Percentiles rank a stretch among this genome's conserved stretches.
Evolutionary conservation across 2,797 vertebrate genomes (phyloP).

Genomic region (Galago senegalensis): DNA sequence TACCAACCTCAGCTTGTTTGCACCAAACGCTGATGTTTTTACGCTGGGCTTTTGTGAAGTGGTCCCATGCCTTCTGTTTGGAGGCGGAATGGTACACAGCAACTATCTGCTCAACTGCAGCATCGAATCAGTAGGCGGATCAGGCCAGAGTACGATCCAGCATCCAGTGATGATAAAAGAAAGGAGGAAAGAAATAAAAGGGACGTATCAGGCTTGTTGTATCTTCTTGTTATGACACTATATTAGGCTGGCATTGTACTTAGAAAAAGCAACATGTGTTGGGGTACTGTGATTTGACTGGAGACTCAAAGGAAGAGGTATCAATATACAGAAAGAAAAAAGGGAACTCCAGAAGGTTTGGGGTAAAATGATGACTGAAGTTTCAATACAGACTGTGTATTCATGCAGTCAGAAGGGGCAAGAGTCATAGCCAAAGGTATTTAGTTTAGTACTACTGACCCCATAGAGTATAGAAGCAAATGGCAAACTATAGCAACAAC

Average conservation of each 20-base stretch:
- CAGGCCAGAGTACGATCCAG: slow-evolving; percentile 87
- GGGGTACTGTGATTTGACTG: slow-evolving; percentile 45
- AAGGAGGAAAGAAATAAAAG: slow-evolving; percentile 94
- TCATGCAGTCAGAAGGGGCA: slow-evolving; percentile 17
- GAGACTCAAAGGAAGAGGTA: slow-evolving; percentile 32
- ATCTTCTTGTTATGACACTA: slow-evolving; percentile 84
- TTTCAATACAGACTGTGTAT: slow-evolving; percentile 25
- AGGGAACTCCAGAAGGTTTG: slow-evolving; percentile 1
- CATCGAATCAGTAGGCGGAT: slow-evolving; percentile 87
- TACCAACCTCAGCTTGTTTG: slow-evolving; percentile 99
- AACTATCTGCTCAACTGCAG: slow-evolving; percentile 99
- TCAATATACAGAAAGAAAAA: slow-evolving; percentile 61
- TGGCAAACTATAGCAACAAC: background rate
- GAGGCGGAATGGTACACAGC: slow-evolving; percentile 99
- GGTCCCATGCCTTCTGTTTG: slow-evolving; percentile 99
- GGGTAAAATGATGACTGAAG: background rate
- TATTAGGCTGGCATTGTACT: slow-evolving; percentile 67
- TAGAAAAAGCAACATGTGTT: background rate
- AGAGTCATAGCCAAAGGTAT: background rate
- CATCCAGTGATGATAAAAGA: slow-evolving; percentile 89
- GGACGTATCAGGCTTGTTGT: slow-evolving; percentile 93
- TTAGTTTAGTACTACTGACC: slow-evolving; percentile 6
- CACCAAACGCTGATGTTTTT: slow-evolving; percentile 99
- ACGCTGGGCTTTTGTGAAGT: slow-evolving; percentile 99
- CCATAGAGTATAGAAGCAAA: background rate